Conservation (phyloP, 2,888 invertebrate species). For the Pterobdella sp. region DNA sequence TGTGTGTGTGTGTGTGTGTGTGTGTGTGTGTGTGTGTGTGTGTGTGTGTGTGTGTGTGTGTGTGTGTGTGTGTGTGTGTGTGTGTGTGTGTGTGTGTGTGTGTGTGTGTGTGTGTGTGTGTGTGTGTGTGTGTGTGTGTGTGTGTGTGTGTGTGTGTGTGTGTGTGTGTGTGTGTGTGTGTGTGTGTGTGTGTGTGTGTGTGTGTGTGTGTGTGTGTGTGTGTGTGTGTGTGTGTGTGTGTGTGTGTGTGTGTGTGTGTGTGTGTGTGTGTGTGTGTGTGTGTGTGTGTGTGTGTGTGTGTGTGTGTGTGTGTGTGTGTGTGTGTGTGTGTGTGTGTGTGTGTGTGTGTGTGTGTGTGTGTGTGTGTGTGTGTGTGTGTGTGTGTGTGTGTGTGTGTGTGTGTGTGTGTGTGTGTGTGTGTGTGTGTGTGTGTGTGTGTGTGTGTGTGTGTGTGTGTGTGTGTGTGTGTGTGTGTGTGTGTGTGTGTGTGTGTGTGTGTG, state of each 20-base stretch:
- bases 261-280: not conserved
- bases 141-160: not conserved
- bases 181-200: constrained; percentile 12
- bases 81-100: constrained; percentile 1
- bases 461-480: constrained; percentile 24
- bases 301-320: not conserved
- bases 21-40: constrained; percentile 1
- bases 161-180: constrained; percentile 11
- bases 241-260: not conserved
- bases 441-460: constrained; percentile 20
- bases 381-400: constrained; percentile 21
- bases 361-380: constrained; percentile 9
- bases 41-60: constrained; percentile 1
- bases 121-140: constrained; percentile 6
- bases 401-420: constrained; percentile 18
- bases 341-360: not conserved
- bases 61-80: constrained; percentile 1
- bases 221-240: constrained; percentile 7
- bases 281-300: not conserved
- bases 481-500: constrained; percentile 29
- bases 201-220: constrained; percentile 9
- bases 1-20: constrained; percentile 1
- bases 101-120: constrained; percentile 2
- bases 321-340: not conserved
- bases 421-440: constrained; percentile 20